These are phyloP conservation scores for Folsomia manolachei DNA, from an alignment of 2,888 invertebrate genomes.

Conservation along the genomic window DNA sequence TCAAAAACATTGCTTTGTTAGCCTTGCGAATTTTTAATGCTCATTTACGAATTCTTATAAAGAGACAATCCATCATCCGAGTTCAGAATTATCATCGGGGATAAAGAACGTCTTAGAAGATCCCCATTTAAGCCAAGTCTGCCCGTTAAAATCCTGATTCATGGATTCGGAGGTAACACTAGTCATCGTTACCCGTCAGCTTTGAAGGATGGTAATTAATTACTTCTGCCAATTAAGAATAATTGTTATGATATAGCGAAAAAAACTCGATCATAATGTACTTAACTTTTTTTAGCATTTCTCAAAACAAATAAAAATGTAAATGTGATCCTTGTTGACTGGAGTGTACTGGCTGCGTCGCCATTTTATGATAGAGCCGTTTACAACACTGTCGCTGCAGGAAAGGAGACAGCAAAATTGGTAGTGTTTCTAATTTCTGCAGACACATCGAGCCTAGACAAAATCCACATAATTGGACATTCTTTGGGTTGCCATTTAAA, in stretches of 20 bases:
- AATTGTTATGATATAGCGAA: neutral
- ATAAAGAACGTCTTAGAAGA: slow-evolving; percentile 1
- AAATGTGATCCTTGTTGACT: slow-evolving; percentile 59
- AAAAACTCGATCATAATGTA: neutral
- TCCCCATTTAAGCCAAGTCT: slow-evolving; percentile 9
- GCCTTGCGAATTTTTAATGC: no score
- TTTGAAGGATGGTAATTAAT: slow-evolving; percentile 9
- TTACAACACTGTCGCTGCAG: slow-evolving; percentile 50
- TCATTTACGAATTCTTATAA: no score
- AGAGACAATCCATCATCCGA: neutral
- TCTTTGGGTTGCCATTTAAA: slow-evolving; percentile 55
- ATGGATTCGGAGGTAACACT: slow-evolving; percentile 22
- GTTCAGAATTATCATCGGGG: neutral
- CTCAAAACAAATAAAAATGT: slow-evolving; percentile 18
- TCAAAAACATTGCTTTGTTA: no score
- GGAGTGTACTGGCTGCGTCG: slow-evolving; percentile 53
- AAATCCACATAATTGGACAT: slow-evolving; percentile 54
- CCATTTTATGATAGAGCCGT: slow-evolving; percentile 49
- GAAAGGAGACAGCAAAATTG: slow-evolving; percentile 52
- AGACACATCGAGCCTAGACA: slow-evolving; percentile 47
- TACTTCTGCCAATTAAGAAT: neutral
- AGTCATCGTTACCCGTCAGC: neutral
- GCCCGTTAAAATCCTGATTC: slow-evolving; percentile 18
- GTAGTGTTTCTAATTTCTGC: slow-evolving; percentile 52
- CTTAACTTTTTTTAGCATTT: neutral